Conservation (phyloP, 2,797 vertebrate species). For the Poeciliopsis presidionis region DNA sequence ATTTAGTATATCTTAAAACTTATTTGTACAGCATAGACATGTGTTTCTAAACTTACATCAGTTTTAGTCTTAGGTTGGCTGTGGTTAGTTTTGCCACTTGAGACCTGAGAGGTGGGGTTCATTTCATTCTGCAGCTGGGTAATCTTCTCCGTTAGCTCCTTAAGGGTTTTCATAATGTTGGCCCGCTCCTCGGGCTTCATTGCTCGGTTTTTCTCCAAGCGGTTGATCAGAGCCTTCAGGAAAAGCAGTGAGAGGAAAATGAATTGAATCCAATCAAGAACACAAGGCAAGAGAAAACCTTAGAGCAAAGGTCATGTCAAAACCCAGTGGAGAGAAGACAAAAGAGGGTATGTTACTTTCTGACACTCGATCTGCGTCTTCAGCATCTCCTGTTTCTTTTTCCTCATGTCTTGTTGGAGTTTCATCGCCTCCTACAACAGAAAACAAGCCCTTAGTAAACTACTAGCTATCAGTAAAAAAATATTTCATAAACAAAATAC, state of each 20-base stretch:
- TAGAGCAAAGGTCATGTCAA: neutral
- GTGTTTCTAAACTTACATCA: conserved; percentile 80
- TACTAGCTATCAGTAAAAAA: neutral
- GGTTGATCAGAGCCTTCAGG: conserved; percentile 91
- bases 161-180: conserved; percentile 96
- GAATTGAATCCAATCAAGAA: neutral
- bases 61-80: conserved; percentile 90
- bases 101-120: conserved; percentile 80
- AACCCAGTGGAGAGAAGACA: neutral
- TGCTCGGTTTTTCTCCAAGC: conserved; percentile 92
- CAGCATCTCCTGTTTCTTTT: conserved; percentile 97
- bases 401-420: conserved; percentile 96
- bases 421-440: conserved; percentile 88
- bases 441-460: conserved; percentile 5
- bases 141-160: conserved; percentile 94
- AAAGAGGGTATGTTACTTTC: conserved; percentile 84
- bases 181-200: conserved; percentile 95
- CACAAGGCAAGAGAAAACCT: neutral
- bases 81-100: conserved; percentile 75
- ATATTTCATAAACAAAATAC: neutral
- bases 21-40: neutral
- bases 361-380: conserved; percentile 97
- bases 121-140: conserved; percentile 94
- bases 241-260: neutral
- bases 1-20: neutral